A percentile compares a stretch with the other conserved stretches of the same genome.
These are phyloP conservation scores for Strigamia transsilvanica DNA, from an alignment of 2,888 invertebrate species.

Conservation along the genomic window DNA sequence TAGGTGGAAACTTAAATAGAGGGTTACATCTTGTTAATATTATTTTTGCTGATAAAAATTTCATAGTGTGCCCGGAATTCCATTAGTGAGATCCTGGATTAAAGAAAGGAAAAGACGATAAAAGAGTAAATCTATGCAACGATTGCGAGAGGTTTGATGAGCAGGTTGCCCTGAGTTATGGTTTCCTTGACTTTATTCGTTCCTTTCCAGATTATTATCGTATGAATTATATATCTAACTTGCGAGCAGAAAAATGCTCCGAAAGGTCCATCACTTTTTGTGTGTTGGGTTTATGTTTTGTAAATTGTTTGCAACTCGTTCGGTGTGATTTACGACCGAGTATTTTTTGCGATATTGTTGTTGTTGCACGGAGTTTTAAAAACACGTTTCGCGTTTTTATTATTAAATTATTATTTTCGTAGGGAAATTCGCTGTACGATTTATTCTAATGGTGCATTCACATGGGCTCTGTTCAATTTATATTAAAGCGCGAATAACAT, in stretches of 20 bases:
- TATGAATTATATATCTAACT: slow-evolving; percentile 7
- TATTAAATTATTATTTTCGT: no score
- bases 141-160: neutral
- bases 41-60: slow-evolving; percentile 22
- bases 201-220: neutral
- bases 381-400: no score
- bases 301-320: slow-evolving; percentile 22
- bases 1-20: neutral
- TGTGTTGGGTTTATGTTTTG: slow-evolving; percentile 11
- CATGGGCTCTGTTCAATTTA: no score
- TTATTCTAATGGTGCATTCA: no score
- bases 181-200: neutral
- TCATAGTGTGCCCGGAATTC: slow-evolving; percentile 17
- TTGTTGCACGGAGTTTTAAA: no score
- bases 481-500: no score
- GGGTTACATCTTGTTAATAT: slow-evolving; percentile 24
- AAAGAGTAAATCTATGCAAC: slow-evolving; percentile 9
- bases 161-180: slow-evolving; percentile 23
- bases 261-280: slow-evolving; percentile 19
- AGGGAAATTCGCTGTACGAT: no score
- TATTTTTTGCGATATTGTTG: no score
- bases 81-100: slow-evolving; percentile 22
- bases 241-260: neutral
- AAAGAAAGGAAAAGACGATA: slow-evolving; percentile 15
- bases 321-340: neutral